A percentile compares a stretch with the other conserved stretches of the same genome.
These are phyloP conservation scores for Lepus americanus DNA, from an alignment of 2,113 vertebrate genomes.

Conservation along the genomic window DNA sequence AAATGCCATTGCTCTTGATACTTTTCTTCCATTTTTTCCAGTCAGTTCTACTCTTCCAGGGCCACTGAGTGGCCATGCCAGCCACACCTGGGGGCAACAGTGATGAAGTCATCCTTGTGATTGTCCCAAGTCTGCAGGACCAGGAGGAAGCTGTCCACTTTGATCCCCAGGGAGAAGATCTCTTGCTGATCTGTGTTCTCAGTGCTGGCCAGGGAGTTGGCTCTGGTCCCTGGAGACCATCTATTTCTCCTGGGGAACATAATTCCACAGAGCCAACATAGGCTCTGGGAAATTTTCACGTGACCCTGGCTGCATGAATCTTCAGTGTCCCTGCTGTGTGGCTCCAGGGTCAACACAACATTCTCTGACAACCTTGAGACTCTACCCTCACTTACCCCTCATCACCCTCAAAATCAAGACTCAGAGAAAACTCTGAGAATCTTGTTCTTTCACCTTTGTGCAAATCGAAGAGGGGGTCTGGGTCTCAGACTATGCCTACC, in stretches of 20 bases:
- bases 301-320: neutral
- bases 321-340: neutral
- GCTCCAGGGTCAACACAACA: neutral
- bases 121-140: accelerated
- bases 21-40: neutral
- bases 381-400: neutral
- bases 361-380: neutral
- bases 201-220: neutral
- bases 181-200: neutral
- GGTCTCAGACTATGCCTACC: neutral
- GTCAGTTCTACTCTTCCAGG: neutral
- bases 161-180: neutral
- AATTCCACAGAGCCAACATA: neutral
- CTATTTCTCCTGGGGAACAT: neutral
- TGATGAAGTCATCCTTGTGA: neutral
- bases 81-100: neutral
- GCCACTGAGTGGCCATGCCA: neutral
- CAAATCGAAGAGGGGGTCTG: neutral
- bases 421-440: neutral
- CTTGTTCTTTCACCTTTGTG: neutral
- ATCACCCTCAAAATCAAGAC: neutral
- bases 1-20: neutral
- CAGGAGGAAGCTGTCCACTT: neutral
- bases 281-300: neutral
- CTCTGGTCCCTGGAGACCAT: neutral